Conservation (phyloP, 2,888 invertebrate genomes). For the Coleophora flavipennella region DNA sequence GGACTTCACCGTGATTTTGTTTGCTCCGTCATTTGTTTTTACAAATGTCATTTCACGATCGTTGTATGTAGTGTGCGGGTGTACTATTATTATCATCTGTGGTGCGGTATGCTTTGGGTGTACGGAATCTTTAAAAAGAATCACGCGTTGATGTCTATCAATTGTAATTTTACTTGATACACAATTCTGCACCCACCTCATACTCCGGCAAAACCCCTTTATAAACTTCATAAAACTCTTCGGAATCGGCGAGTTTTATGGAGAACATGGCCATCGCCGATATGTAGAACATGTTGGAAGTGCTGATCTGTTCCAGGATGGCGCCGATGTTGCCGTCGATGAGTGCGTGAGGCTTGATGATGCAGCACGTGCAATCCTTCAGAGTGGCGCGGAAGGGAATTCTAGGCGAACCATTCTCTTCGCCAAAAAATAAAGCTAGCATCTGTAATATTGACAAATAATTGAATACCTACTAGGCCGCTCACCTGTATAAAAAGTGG, state of each 20-base stretch:
- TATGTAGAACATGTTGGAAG: conserved; percentile 78
- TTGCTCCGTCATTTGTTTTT: too few relatives aligned
- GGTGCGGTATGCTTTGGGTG: too few relatives aligned
- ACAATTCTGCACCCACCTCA: conserved; percentile 54
- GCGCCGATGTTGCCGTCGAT: conserved; percentile 81
- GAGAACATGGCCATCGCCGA: conserved; percentile 86
- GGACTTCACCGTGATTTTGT: too few relatives aligned
- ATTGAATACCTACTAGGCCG: too few relatives aligned
- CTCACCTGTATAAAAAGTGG: too few relatives aligned
- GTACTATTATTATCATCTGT: too few relatives aligned
- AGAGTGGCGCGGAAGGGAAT: conserved; percentile 69
- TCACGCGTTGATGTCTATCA: too few relatives aligned
- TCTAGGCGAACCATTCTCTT: conserved; percentile 36
- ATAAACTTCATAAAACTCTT: conserved; percentile 94
- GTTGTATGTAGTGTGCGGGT: too few relatives aligned
- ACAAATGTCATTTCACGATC: too few relatives aligned
- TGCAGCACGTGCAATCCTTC: conserved; percentile 80
- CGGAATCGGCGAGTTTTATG: conserved; percentile 83
- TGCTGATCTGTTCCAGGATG: conserved; percentile 81
- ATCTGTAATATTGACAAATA: conserved; percentile 39
- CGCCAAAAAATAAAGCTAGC: conserved; percentile 49
- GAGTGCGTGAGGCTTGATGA: conserved; percentile 93
- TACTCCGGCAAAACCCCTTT: conserved; percentile 87
- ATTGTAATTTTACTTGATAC: too few relatives aligned
- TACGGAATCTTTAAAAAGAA: too few relatives aligned